phyloP scores from a whole-genome alignment of 2,888 invertebrate species.

The Troides oblongomaculatus region DNA sequence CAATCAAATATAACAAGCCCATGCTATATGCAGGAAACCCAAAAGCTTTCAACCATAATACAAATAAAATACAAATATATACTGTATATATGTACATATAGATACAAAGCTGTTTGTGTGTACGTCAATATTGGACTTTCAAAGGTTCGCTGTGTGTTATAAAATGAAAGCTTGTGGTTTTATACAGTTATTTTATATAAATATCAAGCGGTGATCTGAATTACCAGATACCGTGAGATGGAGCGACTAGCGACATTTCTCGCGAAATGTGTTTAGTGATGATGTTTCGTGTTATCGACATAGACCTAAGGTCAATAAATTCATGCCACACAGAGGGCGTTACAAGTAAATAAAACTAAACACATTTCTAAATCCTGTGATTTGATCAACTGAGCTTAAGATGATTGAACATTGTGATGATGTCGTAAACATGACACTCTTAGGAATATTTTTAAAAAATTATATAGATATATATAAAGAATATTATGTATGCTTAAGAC shows the following conservation, averaged over 20 bases:
- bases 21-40: constrained; percentile 69
- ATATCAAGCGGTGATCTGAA: constrained; percentile 34
- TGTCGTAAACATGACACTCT: constrained; percentile 28
- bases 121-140: constrained; percentile 76
- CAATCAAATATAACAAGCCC: constrained; percentile 43
- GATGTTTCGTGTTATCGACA: constrained; percentile 18
- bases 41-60: constrained; percentile 68
- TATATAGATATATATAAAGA: background rate
- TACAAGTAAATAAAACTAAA: constrained; percentile 38
- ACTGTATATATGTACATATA: constrained; percentile 35
- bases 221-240: constrained; percentile 37
- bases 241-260: constrained; percentile 27
- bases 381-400: constrained; percentile 34
- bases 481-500: constrained; percentile 29
- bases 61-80: constrained; percentile 43
- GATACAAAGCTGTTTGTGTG: constrained; percentile 39
- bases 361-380: constrained; percentile 40
- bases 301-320: constrained; percentile 21
- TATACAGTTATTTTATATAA: constrained; percentile 38
- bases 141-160: constrained; percentile 44
- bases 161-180: constrained; percentile 73
- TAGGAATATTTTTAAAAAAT: background rate
- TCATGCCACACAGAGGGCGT: constrained; percentile 32
- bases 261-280: constrained; percentile 40
- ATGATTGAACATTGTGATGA: constrained; percentile 36